Base-by-base conservation (phyloP, 2,797 vertebrate species). In the Lerista edwardsae region DNA sequence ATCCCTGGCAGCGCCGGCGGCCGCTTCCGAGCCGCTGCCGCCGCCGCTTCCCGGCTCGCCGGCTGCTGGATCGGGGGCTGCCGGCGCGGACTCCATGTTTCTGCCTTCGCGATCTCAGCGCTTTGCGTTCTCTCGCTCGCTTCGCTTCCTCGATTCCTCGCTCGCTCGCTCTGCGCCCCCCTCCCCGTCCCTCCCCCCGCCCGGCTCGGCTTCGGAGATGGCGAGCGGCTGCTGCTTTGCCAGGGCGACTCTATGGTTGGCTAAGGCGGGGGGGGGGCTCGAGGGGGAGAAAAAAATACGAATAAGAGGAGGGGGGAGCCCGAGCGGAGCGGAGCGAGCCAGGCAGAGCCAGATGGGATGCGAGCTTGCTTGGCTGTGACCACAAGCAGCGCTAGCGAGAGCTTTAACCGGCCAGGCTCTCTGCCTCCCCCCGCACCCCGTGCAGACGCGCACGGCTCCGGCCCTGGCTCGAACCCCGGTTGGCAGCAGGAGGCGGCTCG, bases 51-150 rank as follows among this genome's bases (percentile, higher is more conserved):
- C 97, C 97, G 98, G 97, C 96, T 98, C 97, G 96, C 97, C 97
- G 94, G 97, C 97, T 94, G 97, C 97, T 96, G 97, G 97, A 97
- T 98, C 98, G 96, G 98, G 97, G 96, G 97, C 97, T 97, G 97
- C 98, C 96, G 98, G 97, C 96, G 98, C 97, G 96, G 98, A 97
- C 97, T 98, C 98, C 98, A 98, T 99, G 97, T 97, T 97, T 96
- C 97, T 97, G 97, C 82, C 95, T 93, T 29, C 67, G 92, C 96
- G 95, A 96, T 90, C 90, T 27, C 95, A 96, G 96, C 94, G 97
- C 72, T 96, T 95, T 96, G 95, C 96, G 96, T 96, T 96, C 93
- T 93, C 7, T 12, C 96, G 96, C 97, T 97, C 96, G 97, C 96
- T 97, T 97, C 94, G n/a, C n/a, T n/a, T n/a, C n/a, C n/a, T n/a